Percentiles rank a stretch among this genome's conserved stretches.
phyloP scores from a whole-genome alignment of 2,797 vertebrate genomes.

The Mustela erminea region DNA sequence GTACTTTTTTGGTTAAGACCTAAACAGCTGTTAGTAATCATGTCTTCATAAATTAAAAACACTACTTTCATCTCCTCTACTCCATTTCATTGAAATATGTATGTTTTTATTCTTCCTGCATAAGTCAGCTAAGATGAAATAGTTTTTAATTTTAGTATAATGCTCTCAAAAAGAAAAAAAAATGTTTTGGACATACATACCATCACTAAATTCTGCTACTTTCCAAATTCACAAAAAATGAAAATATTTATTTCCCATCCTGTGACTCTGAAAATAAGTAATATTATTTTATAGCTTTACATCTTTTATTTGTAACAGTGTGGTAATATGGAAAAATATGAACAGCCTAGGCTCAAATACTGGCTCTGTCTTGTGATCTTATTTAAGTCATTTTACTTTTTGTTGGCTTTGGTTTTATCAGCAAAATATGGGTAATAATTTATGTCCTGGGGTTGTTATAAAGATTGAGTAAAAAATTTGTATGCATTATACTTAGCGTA shows the following conservation, averaged over 20 bases:
- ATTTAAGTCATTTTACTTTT: constrained; percentile 36
- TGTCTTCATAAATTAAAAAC: constrained; percentile 14
- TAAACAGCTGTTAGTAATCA: not conserved
- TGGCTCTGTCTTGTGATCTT: not conserved
- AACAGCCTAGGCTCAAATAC: not conserved
- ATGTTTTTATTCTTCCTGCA: not conserved
- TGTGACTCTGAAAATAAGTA: not conserved
- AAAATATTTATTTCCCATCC: not conserved
- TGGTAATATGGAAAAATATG: not conserved
- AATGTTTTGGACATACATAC: not conserved
- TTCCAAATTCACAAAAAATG: not conserved
- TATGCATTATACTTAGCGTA: not conserved
- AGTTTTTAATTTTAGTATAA: constrained; percentile 4
- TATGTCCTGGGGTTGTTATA: not conserved
- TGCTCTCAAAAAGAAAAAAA: not conserved
- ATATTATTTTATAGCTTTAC: not conserved
- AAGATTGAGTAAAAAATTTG: not conserved
- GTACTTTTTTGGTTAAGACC: not conserved
- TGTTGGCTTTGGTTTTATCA: not conserved
- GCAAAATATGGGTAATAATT: constrained; percentile 13
- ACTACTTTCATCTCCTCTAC: not conserved
- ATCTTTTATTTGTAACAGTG: not conserved
- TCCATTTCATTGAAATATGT: not conserved
- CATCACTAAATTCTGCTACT: not conserved
- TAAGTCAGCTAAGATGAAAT: not conserved